A percentile compares a stretch with the other conserved stretches of the same genome.
Conservation (phyloP, 1,140 invertebrate genomes). For the Yoshiicerus persimilis region DNA sequence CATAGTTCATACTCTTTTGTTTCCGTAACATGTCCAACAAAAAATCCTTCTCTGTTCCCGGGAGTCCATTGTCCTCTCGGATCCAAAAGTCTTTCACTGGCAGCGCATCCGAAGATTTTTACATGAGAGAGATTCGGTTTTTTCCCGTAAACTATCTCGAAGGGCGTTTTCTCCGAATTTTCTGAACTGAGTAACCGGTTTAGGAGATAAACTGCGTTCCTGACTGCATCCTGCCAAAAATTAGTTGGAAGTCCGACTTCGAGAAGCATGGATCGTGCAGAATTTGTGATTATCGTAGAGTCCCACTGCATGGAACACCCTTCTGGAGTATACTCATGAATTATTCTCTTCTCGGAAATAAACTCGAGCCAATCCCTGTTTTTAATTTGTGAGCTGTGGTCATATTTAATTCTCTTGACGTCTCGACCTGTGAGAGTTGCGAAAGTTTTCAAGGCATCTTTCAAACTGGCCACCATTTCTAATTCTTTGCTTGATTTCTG, state of each 20-base stretch:
- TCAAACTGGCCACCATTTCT: not conserved
- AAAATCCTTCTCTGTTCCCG: not conserved
- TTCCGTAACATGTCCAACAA: not conserved
- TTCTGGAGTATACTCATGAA: not conserved
- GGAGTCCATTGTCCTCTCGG: not conserved
- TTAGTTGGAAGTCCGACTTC: not conserved
- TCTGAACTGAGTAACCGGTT: not conserved
- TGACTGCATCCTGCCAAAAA: conserved; percentile 10
- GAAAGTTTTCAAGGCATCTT: not conserved
- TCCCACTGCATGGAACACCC: not conserved
- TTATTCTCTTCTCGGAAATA: not conserved
- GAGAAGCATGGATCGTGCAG: not conserved
- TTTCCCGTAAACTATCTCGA: not conserved
- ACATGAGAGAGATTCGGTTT: conserved; percentile 1
- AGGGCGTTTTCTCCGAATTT: not conserved
- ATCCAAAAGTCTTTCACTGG: not conserved
- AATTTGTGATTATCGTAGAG: not conserved
- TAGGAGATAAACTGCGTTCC: not conserved
- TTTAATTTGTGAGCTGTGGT: not conserved
- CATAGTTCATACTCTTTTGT: not conserved
- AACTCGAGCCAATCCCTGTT: not conserved
- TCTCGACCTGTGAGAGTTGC: not conserved
- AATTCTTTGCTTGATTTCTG: not conserved
- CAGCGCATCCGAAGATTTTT: not conserved
- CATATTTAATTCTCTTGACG: not conserved